Percentiles rank a stretch among this genome's conserved stretches.
Evolutionary conservation across 23 tunicate species (phyloP).

Genomic region (Trididemnum miniatum): DNA sequence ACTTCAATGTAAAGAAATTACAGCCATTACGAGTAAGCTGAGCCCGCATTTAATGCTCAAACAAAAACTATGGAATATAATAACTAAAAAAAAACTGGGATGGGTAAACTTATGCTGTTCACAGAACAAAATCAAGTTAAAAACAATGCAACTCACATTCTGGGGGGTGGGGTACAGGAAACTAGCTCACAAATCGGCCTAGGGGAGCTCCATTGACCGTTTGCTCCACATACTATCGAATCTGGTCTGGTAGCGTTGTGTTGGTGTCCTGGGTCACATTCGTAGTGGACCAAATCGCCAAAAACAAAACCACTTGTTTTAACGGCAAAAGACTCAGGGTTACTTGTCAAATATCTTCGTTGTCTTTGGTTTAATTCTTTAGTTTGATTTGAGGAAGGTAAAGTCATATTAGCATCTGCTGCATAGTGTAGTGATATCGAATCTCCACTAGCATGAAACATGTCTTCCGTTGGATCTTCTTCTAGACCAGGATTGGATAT

Average conservation of each 20-base stretch:
- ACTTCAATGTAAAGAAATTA: too few species aligned
- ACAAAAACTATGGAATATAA: too few species aligned
- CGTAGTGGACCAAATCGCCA: conserved; percentile 48
- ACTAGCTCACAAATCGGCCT: conserved; percentile 33
- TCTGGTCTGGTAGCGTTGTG: not conserved
- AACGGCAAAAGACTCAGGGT: not conserved
- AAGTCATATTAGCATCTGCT: not conserved
- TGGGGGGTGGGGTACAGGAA: conserved; percentile 41
- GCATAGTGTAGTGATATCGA: not conserved
- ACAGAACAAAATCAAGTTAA: too few species aligned
- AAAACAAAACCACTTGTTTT: conserved; percentile 20
- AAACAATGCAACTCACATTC: conserved; percentile 42
- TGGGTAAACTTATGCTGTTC: too few species aligned
- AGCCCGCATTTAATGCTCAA: too few species aligned
- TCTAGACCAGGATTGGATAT: not conserved
- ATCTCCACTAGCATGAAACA: not conserved
- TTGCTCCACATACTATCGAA: conserved; percentile 23
- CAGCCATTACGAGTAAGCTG: too few species aligned
- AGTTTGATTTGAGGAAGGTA: too few species aligned
- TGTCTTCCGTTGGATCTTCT: not conserved
- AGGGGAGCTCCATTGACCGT: conserved; percentile 22
- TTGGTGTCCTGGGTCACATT: conserved; percentile 53
- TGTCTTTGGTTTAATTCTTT: not conserved
- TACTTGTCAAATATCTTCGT: too few species aligned
- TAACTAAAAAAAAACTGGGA: too few species aligned